These are phyloP conservation scores for Colistium nudipinnis DNA, from an alignment of 2,113 vertebrate genomes.

Conservation along the genomic window DNA sequence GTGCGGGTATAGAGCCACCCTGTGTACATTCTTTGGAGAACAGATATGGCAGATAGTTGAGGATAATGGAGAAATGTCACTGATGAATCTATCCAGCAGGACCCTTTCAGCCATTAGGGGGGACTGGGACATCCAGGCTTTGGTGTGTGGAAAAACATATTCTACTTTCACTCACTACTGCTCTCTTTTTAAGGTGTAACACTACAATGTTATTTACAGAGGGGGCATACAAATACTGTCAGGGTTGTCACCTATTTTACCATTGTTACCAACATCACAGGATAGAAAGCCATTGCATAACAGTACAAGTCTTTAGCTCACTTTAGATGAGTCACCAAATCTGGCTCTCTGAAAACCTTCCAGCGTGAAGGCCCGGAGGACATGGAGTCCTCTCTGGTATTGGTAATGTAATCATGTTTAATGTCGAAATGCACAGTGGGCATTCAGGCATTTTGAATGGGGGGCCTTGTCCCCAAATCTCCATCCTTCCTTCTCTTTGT, in stretches of 20 bases:
- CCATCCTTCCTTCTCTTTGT: not conserved
- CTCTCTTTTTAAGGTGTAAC: slow-evolving; percentile 9
- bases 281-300: slow-evolving; percentile 35
- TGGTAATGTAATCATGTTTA: slow-evolving; percentile 13
- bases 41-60: slow-evolving; percentile 43
- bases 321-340: slow-evolving; percentile 46
- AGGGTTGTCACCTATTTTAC: slow-evolving; percentile 35
- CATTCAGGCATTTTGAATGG: not conserved
- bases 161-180: not conserved
- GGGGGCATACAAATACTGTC: too few relatives aligned
- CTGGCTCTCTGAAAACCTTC: slow-evolving; percentile 28
- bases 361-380: slow-evolving; percentile 9
- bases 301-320: slow-evolving; percentile 13
- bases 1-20: slow-evolving; percentile 51
- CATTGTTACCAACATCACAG: slow-evolving; percentile 34
- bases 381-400: slow-evolving; percentile 16
- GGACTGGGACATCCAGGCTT: slow-evolving; percentile 32
- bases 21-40: slow-evolving; percentile 54
- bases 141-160: slow-evolving; percentile 25
- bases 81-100: slow-evolving; percentile 45
- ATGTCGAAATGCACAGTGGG: slow-evolving; percentile 2
- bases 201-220: slow-evolving; percentile 32
- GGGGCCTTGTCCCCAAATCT: not conserved
- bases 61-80: slow-evolving; percentile 68
- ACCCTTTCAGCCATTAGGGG: slow-evolving; percentile 49